These are phyloP conservation scores for Solenopsis invicta DNA, from an alignment of 1,140 invertebrate species.

Conservation along the genomic window DNA sequence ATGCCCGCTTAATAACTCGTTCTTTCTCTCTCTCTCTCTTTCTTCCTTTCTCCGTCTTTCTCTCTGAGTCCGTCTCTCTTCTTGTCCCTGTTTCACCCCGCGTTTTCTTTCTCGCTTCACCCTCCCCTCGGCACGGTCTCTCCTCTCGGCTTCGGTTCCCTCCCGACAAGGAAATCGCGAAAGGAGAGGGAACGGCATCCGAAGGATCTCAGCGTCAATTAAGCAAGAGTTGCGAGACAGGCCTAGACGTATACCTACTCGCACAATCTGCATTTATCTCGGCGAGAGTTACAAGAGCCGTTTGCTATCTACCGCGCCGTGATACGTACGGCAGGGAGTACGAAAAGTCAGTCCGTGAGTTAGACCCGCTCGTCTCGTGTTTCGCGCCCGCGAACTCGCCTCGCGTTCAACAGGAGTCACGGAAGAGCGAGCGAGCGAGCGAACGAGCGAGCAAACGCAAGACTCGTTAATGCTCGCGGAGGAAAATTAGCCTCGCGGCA, in stretches of 20 bases:
- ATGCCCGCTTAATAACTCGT: constrained; percentile 56
- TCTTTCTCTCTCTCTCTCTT: not conserved
- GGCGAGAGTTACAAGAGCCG: constrained; percentile 70
- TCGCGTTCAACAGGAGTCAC: constrained; percentile 27
- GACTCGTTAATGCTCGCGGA: constrained; percentile 51
- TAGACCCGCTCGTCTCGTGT: constrained; percentile 46
- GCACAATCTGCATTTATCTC: constrained; percentile 79
- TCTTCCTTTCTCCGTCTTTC: no score
- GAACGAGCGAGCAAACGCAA: constrained; percentile 21
- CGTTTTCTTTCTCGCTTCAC: constrained; percentile 17
- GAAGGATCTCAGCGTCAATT: constrained; percentile 80
- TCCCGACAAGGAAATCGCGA: constrained; percentile 48
- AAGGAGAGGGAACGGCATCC: constrained; percentile 71
- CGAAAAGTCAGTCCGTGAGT: constrained; percentile 54
- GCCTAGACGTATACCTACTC: constrained; percentile 77
- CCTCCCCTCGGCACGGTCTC: not conserved
- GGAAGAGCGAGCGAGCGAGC: constrained; percentile 55
- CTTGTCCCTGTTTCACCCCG: not conserved
- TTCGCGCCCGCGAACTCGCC: constrained; percentile 40
- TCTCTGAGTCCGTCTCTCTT: not conserved
- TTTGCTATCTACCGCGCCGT: constrained; percentile 53
- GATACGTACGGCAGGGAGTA: constrained; percentile 43
- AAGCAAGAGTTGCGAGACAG: constrained; percentile 81
- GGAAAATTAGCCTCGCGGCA: constrained; percentile 53
- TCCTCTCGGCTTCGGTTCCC: not conserved